Evolutionary conservation across 2,888 invertebrate species (phyloP).

Genomic region (Harpagoxenus sublaevis): DNA sequence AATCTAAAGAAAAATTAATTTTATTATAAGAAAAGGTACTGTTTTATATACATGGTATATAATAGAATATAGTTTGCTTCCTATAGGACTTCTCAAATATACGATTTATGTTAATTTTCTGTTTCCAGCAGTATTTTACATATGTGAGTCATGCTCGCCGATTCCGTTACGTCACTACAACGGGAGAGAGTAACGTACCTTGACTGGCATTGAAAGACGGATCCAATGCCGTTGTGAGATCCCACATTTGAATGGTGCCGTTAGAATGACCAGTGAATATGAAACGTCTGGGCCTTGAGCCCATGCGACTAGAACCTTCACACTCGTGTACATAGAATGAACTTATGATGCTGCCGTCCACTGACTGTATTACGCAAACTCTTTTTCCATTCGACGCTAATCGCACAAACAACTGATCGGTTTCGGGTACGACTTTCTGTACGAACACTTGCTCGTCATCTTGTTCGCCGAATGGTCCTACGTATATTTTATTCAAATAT

Average conservation of each 20-base stretch:
- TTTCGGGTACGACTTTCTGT: constrained; percentile 99
- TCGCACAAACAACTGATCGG: constrained; percentile 97
- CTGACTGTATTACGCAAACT: constrained; percentile 97
- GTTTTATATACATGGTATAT: background rate
- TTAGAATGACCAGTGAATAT: constrained; percentile 97
- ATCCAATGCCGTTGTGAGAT: constrained; percentile 97
- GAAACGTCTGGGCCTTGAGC: constrained; percentile 94
- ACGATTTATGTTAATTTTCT: background rate
- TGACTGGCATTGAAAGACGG: constrained; percentile 87
- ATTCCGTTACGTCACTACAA: constrained; percentile 23
- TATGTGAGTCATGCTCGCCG: background rate
- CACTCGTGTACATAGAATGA: constrained; percentile 99
- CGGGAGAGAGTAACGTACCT: constrained; percentile 80
- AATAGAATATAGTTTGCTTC: background rate
- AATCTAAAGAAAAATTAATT: background rate
- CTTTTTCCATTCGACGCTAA: constrained; percentile 98
- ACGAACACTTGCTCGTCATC: constrained; percentile 99
- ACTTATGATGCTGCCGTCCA: constrained; percentile 97
- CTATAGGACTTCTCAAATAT: background rate
- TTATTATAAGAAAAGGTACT: background rate
- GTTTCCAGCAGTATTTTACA: background rate
- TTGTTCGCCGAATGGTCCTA: constrained; percentile 98
- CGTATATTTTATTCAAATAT: background rate
- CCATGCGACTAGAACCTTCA: constrained; percentile 97
- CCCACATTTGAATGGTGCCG: constrained; percentile 99